Conservation (phyloP, 2,797 vertebrate species). For the Ibycter americanus region DNA sequence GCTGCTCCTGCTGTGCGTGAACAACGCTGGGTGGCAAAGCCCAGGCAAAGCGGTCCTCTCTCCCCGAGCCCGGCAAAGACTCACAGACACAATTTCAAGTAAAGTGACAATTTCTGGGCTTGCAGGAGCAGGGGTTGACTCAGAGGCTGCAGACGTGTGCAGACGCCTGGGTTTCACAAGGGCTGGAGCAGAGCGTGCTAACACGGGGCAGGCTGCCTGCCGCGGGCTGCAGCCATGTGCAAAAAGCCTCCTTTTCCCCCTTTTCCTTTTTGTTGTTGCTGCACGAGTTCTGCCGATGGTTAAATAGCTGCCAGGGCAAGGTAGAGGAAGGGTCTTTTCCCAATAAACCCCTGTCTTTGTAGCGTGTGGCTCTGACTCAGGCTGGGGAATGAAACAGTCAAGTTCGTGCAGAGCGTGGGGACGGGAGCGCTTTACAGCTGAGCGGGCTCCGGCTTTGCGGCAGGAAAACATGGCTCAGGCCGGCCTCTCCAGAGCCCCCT, state of each 20-base stretch:
- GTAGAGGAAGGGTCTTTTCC: slow-evolving; percentile 28
- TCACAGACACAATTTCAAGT: not conserved
- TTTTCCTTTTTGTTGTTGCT: not conserved
- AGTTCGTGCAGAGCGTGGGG: not conserved
- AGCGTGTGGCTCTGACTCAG: not conserved
- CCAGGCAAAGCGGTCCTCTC: not conserved
- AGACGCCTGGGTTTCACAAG: not conserved
- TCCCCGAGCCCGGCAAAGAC: not conserved
- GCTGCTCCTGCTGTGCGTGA: not conserved
- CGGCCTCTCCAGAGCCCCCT: not conserved
- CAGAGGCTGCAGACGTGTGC: not conserved
- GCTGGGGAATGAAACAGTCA: slow-evolving; percentile 54
- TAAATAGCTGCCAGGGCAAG: not conserved
- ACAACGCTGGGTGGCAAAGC: not conserved
- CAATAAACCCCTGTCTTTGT: not conserved
- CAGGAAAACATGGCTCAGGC: slow-evolving; percentile 6
- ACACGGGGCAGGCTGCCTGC: not conserved
- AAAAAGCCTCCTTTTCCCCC: not conserved
- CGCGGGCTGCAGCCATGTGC: not conserved
- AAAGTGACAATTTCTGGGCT: not conserved
- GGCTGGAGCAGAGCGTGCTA: not conserved
- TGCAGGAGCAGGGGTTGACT: not conserved
- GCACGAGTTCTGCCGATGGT: not conserved
- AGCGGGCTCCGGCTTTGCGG: not conserved
- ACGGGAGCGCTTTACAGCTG: not conserved